phyloP scores from a whole-genome alignment of 1,140 invertebrate species.

The Drosophila erecta region DNA sequence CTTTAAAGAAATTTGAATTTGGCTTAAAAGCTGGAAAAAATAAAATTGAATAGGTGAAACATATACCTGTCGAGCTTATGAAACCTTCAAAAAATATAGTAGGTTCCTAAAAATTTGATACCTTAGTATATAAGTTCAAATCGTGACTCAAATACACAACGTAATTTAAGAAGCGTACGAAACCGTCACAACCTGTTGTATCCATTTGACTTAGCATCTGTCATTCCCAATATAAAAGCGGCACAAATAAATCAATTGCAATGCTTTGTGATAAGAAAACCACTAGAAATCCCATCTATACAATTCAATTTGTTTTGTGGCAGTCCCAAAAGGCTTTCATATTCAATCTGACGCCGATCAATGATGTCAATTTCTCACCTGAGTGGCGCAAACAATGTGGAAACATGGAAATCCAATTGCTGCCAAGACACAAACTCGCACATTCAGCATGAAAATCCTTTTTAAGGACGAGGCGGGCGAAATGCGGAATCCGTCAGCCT shows the following conservation, averaged over 20 bases:
- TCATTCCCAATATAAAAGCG: conserved; percentile 10
- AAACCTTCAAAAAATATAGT: not conserved
- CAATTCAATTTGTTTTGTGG: conserved; percentile 49
- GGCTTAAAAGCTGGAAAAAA: not conserved
- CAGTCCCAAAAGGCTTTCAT: conserved; percentile 31
- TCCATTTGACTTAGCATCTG: conserved; percentile 14
- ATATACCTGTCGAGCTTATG: not conserved
- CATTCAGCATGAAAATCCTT: conserved; percentile 57
- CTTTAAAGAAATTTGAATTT: conserved; percentile 43
- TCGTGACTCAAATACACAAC: not conserved
- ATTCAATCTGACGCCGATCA: conserved; percentile 53
- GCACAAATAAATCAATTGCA: conserved; percentile 24
- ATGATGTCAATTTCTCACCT: conserved; percentile 66
- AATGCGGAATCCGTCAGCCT: conserved; percentile 19
- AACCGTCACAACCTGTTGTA: conserved; percentile 20
- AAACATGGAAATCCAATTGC: conserved; percentile 50
- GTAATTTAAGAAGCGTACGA: not conserved
- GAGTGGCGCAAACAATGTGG: conserved; percentile 43
- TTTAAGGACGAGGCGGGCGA: conserved; percentile 20
- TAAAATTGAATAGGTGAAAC: not conserved
- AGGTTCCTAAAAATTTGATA: too few relatives aligned
- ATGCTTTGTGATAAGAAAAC: conserved; percentile 15
- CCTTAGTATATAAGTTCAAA: too few relatives aligned
- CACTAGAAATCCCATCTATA: conserved; percentile 37
- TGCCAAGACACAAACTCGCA: conserved; percentile 47